Evolutionary conservation across 1,140 invertebrate species (phyloP), one percentile per base, ranked within the genome.

Genomic region (Drosophila baimaii): DNA sequence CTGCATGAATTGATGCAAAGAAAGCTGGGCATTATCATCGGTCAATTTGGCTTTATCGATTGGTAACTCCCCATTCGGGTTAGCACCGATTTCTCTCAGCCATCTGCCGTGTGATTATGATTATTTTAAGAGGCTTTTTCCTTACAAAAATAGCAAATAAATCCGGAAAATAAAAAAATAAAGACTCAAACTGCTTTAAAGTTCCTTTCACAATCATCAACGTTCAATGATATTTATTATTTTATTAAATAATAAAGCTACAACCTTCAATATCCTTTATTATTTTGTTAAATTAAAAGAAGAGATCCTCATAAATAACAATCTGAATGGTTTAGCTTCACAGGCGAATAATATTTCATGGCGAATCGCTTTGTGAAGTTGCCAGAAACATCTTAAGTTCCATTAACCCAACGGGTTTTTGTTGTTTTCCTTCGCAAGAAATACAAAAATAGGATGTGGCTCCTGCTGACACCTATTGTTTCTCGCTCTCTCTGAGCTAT

Each of bases 1-100:
- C 41, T 51, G 78, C 77, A 59, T 75, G 77, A 80, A 63, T 70
- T 64, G 58, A 43, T 44, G 55, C 43, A 51, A 77, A 49, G 68
- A 82, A 78, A 82, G 58, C 64, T 59, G 19, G 17, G 65, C 62
- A 77, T 81, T 73, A 77, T 81, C 49, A 52, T 33, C 41, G 49
- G 3, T 21, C 25, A 33, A 43, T 57, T 71, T 5, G 63, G 41
- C 5, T 19, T 54, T 27, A 71, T 21, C 19, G 35, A 37, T 57
- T 58, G 41, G 31, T 39, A 43, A 44, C 49, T 35, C 25, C n/a
- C 44, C 41, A 59, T 57, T 55, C 31, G 21, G 21, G 33, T 1
- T 19, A 44, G 31, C n/a, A 9, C 9, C 21, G 3, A 64, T 47
- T 49, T 65, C 27, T 49, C 25, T 25, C 6, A 9, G 23, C 29